Base-by-base conservation (phyloP, 2,888 invertebrate species). In the Tenthredo scrophulariae region DNA sequence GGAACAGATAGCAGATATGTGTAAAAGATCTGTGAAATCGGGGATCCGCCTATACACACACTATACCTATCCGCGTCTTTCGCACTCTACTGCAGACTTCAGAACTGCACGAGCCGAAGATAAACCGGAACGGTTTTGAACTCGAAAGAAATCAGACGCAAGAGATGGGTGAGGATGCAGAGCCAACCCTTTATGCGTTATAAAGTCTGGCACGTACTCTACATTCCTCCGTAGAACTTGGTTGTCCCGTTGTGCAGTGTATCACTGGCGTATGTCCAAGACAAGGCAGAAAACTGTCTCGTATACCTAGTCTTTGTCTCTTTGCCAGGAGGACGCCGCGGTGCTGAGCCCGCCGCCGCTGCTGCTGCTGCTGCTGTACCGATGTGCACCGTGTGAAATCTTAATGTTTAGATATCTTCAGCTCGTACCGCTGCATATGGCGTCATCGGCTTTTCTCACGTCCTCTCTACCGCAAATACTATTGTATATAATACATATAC, bases 241-340 rank as follows among this genome's bases (percentile, higher is more conserved):
- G 33, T 80, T 40, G 80, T 80, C 22, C 58, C 80, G 80, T 40
- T 62, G 62, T 62, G 80, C 80, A 62, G 80, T 80, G 80, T 80
- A 62, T 80, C 80, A 80, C 62, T 80, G 80, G 80, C 80, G 80
- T 80, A 80, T 80, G 80, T 58, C 80, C 80, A 80, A 80, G 37
- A 80, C 80, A 62, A 80, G 80, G 62, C 37, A 80, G 58, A 62
- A 80, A 54, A 77, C 77, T 77, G 77, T 77, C 77, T 77, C 77
- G 58, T 80, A 58, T 62, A 58, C 79, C 3, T n/a, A 62, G 79
- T 80, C 40, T 80, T 62, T 80, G 79, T 80, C 79, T 80, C 79
- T 50, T 62, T 62, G 79, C 79, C 62, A 62, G 58, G 7, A 50
- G 77, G 29, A 77, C 26, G 33, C 50, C 50, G 26, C 29, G 15